These are phyloP conservation scores for human DNA, from an alignment of 2,113 vertebrate species.

Conservation along the genomic window DNA sequence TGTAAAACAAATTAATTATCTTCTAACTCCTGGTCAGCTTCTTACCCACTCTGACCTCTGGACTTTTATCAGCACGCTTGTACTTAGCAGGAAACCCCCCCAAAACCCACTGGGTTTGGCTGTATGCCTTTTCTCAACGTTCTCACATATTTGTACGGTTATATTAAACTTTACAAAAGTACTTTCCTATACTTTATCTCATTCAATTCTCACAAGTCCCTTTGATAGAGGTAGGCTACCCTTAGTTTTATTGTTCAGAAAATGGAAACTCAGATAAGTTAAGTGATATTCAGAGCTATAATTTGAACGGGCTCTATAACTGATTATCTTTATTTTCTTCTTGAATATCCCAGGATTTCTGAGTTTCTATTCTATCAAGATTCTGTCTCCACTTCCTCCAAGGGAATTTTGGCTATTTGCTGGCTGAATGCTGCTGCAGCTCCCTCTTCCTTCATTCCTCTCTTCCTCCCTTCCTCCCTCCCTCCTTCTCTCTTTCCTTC, in stretches of 20 bases:
- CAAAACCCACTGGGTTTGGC: background rate
- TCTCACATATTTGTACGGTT: background rate
- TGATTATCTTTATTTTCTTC: background rate
- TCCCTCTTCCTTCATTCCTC: too few relatives aligned
- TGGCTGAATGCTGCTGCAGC: background rate
- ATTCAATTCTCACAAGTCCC: background rate
- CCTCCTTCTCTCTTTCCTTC: too few relatives aligned
- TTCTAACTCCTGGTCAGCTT: background rate
- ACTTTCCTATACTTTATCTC: background rate
- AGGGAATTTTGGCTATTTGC: background rate
- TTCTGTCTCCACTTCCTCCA: background rate
- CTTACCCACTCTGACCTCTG: background rate
- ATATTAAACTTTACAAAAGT: background rate
- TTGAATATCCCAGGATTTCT: background rate
- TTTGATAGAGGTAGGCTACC: background rate
- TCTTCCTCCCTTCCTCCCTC: background rate
- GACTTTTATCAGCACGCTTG: background rate
- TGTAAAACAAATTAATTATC: background rate
- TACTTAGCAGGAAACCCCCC: background rate
- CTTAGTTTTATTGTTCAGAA: background rate
- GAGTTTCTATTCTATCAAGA: background rate
- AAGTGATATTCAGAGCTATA: background rate
- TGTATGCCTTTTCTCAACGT: background rate
- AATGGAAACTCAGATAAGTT: background rate
- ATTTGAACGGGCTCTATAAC: background rate